A percentile compares a stretch with the other conserved stretches of the same genome.
These are phyloP conservation scores for Cichladusa arquata DNA, from an alignment of 2,113 vertebrate genomes.

Conservation along the genomic window DNA sequence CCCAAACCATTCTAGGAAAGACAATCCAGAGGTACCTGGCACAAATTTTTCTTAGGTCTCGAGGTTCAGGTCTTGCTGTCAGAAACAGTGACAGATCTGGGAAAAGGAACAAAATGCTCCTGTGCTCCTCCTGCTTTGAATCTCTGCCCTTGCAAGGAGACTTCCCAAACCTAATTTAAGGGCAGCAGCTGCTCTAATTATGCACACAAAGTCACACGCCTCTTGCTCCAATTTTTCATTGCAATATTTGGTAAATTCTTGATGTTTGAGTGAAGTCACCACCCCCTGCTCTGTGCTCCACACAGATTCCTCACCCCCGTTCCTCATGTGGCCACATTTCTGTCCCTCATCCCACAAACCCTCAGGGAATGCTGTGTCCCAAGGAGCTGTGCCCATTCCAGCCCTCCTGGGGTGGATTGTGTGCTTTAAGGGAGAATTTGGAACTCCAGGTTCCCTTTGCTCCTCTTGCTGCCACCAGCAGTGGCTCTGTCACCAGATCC, in stretches of 20 bases:
- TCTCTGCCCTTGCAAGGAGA: not conserved
- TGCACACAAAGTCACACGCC: not conserved
- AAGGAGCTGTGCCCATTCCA: not conserved
- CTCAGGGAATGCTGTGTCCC: not conserved
- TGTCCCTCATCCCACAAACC: not conserved
- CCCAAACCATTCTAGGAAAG: not conserved
- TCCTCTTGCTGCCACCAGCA: not conserved
- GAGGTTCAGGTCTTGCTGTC: rapidly evolving
- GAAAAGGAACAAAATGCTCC: not conserved
- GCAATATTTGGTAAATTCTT: not conserved
- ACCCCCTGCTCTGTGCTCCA: not conserved
- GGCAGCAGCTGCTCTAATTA: not conserved
- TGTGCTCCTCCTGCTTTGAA: not conserved
- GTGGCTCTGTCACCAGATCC: not conserved
- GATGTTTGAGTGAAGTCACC: rapidly evolving
- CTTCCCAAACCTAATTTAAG: not conserved
- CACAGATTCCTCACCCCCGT: rapidly evolving
- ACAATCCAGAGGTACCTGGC: not conserved
- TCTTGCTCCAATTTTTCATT: not conserved
- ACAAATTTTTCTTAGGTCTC: rapidly evolving
- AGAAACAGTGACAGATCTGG: not conserved
- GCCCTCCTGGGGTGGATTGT: not conserved
- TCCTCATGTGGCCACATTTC: not conserved
- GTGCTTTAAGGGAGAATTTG: not conserved
- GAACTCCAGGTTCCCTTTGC: rapidly evolving